Base-by-base conservation (phyloP, 2,113 vertebrate species). In the Xyrauchen texanus region DNA sequence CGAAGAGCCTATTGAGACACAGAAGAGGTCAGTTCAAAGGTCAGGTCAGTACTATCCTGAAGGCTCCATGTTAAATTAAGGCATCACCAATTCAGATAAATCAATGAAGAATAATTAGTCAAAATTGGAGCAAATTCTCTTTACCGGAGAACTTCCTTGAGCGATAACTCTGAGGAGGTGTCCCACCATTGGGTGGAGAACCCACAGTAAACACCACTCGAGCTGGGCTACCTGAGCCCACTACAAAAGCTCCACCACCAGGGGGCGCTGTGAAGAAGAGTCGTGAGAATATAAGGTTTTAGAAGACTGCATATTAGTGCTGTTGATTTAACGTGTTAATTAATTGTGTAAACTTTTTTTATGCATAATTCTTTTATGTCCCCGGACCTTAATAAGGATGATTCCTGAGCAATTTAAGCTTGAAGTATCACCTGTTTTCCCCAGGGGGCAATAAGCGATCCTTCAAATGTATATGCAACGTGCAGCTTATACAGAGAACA, bases 181-280 rank as follows among this genome's bases (percentile, higher is more conserved):
- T 96, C 86, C 91, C 93, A 87, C 96, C 94, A 42, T 94, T 95
- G 47, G 98, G 95, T 69, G 98, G 98, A n/a, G 98, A 99, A 70
- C 98, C 98, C 63, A 99, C 96, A 0, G 96, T 99, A 87, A 99
- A 99, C 69, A 98, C 88, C 81, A 97, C 97, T 4, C 95, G 94
- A 5, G 95, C 91, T 0, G 97, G 96, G 86, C 95, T 97, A 85
- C 91, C 83, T 68, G 95, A 93, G 4, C 92, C 90, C 8, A 92
- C 92, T 5, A 90, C 86, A 0, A 92, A 88, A 51, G 90, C 89
- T 83, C 92, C 95, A n/a, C 88, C 92, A 90, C 92, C 81, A 74
- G 94, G 89, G 84, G 96, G 92, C 13, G 90, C 96, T 96, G 84
- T 44, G 75, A 71, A 34, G 80, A 0, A 52, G 57, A 10, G 12